Conservation (phyloP, 2,888 invertebrate species). For the Phytoseiulus persimilis region DNA sequence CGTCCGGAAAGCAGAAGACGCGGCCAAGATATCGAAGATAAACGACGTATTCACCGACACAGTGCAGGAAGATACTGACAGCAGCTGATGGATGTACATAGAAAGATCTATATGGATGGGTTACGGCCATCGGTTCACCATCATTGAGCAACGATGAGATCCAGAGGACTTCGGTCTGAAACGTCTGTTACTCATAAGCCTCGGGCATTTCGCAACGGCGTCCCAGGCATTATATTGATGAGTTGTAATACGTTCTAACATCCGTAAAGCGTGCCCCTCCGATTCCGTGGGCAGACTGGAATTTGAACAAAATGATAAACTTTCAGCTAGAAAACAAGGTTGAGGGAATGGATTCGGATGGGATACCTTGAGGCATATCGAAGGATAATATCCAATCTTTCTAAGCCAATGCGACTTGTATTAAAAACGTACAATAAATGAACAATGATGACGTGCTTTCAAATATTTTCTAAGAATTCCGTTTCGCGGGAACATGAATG, state of each 20-base stretch:
- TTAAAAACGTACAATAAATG: neutral
- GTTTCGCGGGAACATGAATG: no score
- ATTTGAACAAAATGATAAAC: no score
- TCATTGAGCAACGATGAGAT: neutral
- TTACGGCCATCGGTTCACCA: neutral
- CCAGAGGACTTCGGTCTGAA: no score
- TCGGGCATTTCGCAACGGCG: no score
- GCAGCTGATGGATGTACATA: neutral
- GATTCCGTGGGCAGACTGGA: no score
- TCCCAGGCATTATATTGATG: no score
- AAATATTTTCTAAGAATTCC: neutral
- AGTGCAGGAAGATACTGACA: neutral
- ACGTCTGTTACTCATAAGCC: no score
- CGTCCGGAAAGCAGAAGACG: neutral
- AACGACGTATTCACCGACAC: slow-evolving; percentile 27
- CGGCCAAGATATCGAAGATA: neutral
- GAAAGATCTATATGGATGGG: neutral
- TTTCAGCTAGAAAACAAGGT: no score
- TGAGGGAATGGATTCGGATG: no score
- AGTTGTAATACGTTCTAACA: no score
- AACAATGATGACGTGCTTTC: neutral
- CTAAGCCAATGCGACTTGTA: neutral
- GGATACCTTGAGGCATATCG: neutral
- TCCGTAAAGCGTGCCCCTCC: no score
- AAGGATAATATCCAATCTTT: neutral